Conservation (phyloP, 2,888 invertebrate species). For the Pheosia gnoma region DNA sequence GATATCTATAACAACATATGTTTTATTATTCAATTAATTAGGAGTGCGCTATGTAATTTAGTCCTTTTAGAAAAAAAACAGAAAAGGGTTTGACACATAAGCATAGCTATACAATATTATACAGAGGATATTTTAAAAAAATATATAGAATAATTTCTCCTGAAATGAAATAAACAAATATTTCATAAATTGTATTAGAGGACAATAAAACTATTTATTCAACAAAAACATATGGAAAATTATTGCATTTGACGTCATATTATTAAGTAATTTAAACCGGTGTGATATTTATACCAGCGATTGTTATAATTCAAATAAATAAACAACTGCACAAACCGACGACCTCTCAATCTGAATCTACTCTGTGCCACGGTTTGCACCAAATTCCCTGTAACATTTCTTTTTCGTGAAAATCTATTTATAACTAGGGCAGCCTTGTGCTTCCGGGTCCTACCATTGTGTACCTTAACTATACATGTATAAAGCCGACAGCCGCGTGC, state of each 20-base stretch:
- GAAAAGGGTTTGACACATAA: no score
- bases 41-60: no score
- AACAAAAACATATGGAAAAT: not conserved
- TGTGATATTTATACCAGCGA: not conserved
- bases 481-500: slow-evolving; percentile 44
- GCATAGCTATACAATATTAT: not conserved
- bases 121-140: not conserved
- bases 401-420: slow-evolving; percentile 85
- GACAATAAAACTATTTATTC: no score
- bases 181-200: no score
- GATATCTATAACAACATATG: slow-evolving; percentile 23
- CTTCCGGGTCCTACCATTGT: slow-evolving; percentile 41
- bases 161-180: no score
- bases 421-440: slow-evolving; percentile 80
- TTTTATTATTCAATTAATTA: no score
- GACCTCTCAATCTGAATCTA: slow-evolving; percentile 50
- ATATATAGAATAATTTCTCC: not conserved
- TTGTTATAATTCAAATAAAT: not conserved
- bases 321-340: slow-evolving; percentile 8
- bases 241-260: not conserved
- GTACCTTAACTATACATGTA: slow-evolving; percentile 43
- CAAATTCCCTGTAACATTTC: slow-evolving; percentile 84
- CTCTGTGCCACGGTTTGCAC: slow-evolving; percentile 76
- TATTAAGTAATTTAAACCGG: not conserved
- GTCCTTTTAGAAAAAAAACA: no score